Conservation (phyloP, 2,888 invertebrate species). For the Trachelus tabidus region DNA sequence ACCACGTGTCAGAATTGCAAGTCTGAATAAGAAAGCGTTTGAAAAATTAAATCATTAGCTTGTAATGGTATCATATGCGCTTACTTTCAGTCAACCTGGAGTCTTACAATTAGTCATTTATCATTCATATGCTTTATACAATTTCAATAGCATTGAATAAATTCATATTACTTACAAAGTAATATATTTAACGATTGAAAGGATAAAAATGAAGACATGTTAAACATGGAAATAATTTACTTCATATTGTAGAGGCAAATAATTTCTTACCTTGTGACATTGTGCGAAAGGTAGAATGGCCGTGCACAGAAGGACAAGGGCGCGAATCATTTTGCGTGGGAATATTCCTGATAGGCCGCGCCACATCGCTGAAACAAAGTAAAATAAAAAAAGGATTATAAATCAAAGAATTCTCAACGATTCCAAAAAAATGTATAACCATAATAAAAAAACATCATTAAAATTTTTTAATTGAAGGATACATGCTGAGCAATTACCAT, state of each 20-base stretch:
- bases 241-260: background rate
- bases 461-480: background rate
- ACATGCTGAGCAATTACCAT: background rate
- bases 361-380: constrained; percentile 62
- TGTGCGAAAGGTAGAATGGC: constrained; percentile 60
- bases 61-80: background rate
- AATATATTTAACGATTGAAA: background rate
- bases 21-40: background rate
- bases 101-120: background rate
- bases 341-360: constrained; percentile 62
- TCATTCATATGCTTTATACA: background rate
- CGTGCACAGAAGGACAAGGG: constrained; percentile 63
- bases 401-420: background rate
- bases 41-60: background rate
- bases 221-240: background rate
- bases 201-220: background rate
- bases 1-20: background rate
- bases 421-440: background rate
- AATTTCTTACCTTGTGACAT: constrained; percentile 63
- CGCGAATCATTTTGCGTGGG: constrained; percentile 64
- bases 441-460: background rate
- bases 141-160: background rate
- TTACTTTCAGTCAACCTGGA: background rate
- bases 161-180: background rate
- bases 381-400: constrained; percentile 15